A percentile compares a stretch with the other conserved stretches of the same genome.
Conservation (phyloP, 2,888 invertebrate genomes). For the Acleris laterana region DNA sequence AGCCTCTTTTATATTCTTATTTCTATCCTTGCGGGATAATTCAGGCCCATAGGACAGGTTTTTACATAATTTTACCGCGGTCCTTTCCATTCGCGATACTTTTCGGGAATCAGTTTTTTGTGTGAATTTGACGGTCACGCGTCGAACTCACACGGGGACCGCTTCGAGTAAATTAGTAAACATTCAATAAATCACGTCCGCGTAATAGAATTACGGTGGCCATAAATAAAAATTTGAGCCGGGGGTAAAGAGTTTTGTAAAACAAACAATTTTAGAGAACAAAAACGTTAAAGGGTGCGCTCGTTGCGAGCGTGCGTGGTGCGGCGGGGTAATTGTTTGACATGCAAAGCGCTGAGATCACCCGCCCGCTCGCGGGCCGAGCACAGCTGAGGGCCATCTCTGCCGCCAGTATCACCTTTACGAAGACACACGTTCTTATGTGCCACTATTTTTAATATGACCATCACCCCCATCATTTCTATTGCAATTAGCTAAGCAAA, state of each 20-base stretch:
- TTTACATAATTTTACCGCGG: slow-evolving; percentile 80
- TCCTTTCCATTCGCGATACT: slow-evolving; percentile 65
- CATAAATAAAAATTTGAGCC: slow-evolving; percentile 72
- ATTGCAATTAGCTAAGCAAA: background rate
- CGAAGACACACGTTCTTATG: too few species aligned
- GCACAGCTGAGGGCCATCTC: slow-evolving; percentile 55
- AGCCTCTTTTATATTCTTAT: slow-evolving; percentile 82
- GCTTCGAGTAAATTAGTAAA: slow-evolving; percentile 64
- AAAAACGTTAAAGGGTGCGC: slow-evolving; percentile 68
- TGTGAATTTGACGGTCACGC: slow-evolving; percentile 46
- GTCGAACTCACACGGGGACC: slow-evolving; percentile 62
- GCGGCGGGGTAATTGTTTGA: slow-evolving; percentile 72
- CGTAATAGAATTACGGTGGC: slow-evolving; percentile 68
- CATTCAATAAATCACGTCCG: slow-evolving; percentile 72
- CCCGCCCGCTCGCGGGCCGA: slow-evolving; percentile 57
- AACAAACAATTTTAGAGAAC: slow-evolving; percentile 74
- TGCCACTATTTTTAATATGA: too few species aligned
- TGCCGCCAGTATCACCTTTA: too few species aligned
- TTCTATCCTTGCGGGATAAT: slow-evolving; percentile 82
- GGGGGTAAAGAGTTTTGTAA: slow-evolving; percentile 74
- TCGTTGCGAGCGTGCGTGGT: slow-evolving; percentile 66
- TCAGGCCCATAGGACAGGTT: slow-evolving; percentile 80
- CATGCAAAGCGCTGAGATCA: slow-evolving; percentile 75
- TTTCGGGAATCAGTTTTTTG: slow-evolving; percentile 60
- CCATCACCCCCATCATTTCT: background rate